phyloP scores from a whole-genome alignment of 2,888 invertebrate species.

The Nineta flava region DNA sequence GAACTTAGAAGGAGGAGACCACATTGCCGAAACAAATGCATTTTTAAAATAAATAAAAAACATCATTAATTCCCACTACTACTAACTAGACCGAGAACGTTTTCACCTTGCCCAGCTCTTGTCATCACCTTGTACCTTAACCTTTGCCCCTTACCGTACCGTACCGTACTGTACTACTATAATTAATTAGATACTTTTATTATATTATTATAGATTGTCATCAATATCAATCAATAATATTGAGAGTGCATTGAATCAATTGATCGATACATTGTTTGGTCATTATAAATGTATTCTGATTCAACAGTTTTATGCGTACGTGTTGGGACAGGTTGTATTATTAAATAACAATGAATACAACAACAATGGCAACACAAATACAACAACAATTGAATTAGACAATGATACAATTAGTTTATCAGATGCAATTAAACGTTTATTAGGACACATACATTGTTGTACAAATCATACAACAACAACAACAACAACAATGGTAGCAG shows the following conservation, averaged over 20 bases:
- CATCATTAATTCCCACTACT: too few species aligned
- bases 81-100: too few species aligned
- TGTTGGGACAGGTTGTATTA: slow-evolving; percentile 60
- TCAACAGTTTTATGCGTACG: slow-evolving; percentile 66
- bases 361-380: neutral
- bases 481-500: neutral
- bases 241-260: slow-evolving; percentile 31
- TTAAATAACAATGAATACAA: slow-evolving; percentile 34
- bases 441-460: slow-evolving; percentile 1
- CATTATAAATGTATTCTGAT: slow-evolving; percentile 43
- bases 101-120: too few species aligned
- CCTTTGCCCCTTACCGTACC: too few species aligned
- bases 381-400: neutral
- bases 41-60: too few species aligned
- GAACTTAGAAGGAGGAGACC: too few species aligned
- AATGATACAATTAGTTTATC: neutral
- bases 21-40: too few species aligned
- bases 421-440: slow-evolving; percentile 2
- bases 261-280: slow-evolving; percentile 37
- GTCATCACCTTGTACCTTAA: too few species aligned
- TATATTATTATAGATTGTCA: slow-evolving; percentile 41
- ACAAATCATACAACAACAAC: slow-evolving; percentile 1
- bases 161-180: too few species aligned
- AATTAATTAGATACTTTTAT: too few species aligned
- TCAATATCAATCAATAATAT: slow-evolving; percentile 45